These are phyloP conservation scores for Dendrocincla tyrannina DNA, from an alignment of 2,797 vertebrate species.

Conservation along the genomic window DNA sequence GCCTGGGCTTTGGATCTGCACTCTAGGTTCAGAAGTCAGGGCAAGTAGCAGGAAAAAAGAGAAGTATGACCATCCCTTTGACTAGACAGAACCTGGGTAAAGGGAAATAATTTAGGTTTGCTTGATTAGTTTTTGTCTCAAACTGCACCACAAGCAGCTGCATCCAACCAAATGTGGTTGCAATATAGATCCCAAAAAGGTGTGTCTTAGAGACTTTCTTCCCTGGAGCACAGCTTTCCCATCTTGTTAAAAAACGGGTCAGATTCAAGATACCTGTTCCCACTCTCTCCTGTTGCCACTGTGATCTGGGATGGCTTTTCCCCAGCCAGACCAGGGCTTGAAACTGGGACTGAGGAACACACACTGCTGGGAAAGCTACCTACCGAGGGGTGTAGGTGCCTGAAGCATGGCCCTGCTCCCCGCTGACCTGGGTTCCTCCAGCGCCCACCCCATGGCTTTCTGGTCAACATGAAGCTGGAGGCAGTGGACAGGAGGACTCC, in stretches of 20 bases:
- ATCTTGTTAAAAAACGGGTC: not conserved
- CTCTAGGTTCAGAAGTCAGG: not conserved
- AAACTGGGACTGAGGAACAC: not conserved
- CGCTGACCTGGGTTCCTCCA: constrained; percentile 28
- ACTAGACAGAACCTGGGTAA: not conserved
- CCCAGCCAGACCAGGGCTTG: not conserved
- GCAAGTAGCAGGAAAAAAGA: not conserved
- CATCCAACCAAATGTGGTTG: not conserved
- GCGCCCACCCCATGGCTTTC: constrained; percentile 90
- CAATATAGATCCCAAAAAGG: not conserved
- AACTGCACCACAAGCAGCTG: not conserved
- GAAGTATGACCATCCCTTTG: not conserved
- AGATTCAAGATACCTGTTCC: not conserved
- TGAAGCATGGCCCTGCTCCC: not conserved
- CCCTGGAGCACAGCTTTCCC: not conserved
- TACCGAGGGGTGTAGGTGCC: accelerated
- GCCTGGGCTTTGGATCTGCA: not conserved
- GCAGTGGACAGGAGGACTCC: constrained; percentile 93
- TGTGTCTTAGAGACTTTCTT: not conserved
- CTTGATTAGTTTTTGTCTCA: not conserved
- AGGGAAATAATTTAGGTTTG: not conserved
- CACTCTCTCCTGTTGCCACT: not conserved
- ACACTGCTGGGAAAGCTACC: not conserved
- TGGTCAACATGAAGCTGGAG: constrained; percentile 94
- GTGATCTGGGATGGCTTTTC: not conserved